phyloP scores from a whole-genome alignment of 1,140 invertebrate species.

The Magallana ariakensis region DNA sequence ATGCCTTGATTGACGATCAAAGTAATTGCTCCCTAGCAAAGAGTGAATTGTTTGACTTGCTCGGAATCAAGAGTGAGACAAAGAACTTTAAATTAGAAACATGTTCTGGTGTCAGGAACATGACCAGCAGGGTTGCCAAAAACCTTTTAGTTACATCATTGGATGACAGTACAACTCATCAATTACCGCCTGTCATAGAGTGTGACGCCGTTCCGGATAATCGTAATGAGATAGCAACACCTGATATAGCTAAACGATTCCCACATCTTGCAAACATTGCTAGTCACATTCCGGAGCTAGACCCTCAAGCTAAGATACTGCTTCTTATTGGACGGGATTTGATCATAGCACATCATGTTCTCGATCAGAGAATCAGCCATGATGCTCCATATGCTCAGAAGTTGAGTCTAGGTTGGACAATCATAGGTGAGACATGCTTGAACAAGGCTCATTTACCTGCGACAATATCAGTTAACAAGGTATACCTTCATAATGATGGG shows the following conservation, averaged over 20 bases:
- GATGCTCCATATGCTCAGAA: constrained; percentile 40
- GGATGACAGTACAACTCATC: constrained; percentile 1
- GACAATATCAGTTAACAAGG: neutral
- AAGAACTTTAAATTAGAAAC: constrained; percentile 43
- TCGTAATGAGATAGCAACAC: constrained; percentile 44
- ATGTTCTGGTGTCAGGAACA: constrained; percentile 35
- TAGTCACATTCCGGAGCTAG: constrained; percentile 28
- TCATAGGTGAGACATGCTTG: constrained; percentile 32
- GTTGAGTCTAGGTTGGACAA: constrained; percentile 43
- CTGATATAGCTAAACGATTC: constrained; percentile 3
- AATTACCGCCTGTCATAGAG: constrained; percentile 48
- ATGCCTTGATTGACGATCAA: constrained; percentile 52
- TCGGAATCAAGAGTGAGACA: constrained; percentile 17
- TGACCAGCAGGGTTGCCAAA: constrained; percentile 38
- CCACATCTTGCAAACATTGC: constrained; percentile 20
- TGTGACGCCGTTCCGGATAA: constrained; percentile 52
- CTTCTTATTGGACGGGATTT: constrained; percentile 45
- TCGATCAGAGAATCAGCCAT: constrained; percentile 35
- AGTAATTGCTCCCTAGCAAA: constrained; percentile 45
- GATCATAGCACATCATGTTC: constrained; percentile 37
- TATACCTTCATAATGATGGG: constrained; percentile 19
- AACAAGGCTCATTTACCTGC: constrained; percentile 12
- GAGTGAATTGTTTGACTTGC: constrained; percentile 35
- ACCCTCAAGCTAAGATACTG: constrained; percentile 44
- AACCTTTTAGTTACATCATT: constrained; percentile 42